phyloP scores from a whole-genome alignment of 2,113 vertebrate genomes.

The Acinonyx jubatus region DNA sequence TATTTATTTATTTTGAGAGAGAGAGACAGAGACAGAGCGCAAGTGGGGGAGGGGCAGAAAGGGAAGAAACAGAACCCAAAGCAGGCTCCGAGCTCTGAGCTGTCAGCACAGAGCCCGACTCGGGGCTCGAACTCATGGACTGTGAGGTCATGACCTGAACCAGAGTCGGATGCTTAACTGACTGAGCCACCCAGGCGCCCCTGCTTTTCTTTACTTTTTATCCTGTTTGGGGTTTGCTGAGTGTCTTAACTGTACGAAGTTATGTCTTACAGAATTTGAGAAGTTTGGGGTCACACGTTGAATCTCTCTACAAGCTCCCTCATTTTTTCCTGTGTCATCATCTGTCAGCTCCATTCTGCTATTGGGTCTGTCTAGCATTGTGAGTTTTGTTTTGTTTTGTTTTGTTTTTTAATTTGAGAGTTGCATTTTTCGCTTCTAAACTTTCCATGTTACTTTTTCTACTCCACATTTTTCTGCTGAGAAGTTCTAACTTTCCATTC shows the following conservation, averaged over 20 bases:
- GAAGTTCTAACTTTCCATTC: neutral
- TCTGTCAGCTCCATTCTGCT: neutral
- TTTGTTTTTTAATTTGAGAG: neutral
- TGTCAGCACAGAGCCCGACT: too few species aligned
- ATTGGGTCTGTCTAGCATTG: neutral
- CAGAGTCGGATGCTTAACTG: too few species aligned
- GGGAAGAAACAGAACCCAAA: too few species aligned
- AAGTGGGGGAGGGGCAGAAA: too few species aligned
- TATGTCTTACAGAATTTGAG: neutral
- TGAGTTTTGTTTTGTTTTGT: neutral
- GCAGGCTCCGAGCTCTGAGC: too few species aligned
- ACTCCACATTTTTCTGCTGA: neutral
- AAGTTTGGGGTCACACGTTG: neutral
- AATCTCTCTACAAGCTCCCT: neutral
- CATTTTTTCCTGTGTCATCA: neutral
- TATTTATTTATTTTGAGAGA: too few species aligned
- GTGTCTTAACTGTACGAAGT: neutral
- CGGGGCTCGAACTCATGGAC: too few species aligned
- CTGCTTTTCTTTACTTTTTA: neutral
- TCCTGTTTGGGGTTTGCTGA: neutral
- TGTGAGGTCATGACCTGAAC: too few species aligned
- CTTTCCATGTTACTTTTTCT: neutral
- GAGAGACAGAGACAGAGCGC: too few species aligned
- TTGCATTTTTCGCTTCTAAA: neutral
- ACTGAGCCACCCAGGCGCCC: too few species aligned